Evolutionary conservation across 2,113 vertebrate genomes (phyloP).

Genomic region (Bubo blakistoni): DNA sequence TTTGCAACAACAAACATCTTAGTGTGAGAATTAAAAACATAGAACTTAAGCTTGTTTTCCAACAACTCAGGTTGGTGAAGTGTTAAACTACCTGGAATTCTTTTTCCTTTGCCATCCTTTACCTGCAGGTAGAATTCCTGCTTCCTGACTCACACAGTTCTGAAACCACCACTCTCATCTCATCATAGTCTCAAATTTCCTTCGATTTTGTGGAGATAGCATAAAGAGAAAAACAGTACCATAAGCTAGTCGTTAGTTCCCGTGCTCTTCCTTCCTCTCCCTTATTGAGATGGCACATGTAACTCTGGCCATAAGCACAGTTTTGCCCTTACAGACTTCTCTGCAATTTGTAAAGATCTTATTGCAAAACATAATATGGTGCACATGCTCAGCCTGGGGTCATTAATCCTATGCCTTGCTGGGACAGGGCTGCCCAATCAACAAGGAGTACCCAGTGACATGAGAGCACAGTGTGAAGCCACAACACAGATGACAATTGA

Average conservation of each 20-base stretch:
- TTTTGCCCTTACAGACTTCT: neutral
- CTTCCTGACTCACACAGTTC: neutral
- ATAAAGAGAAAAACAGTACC: neutral
- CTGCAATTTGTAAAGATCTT: neutral
- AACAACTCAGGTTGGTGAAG: neutral
- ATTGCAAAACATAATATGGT: neutral
- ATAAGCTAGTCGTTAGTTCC: neutral
- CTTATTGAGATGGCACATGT: neutral
- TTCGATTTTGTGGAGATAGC: neutral
- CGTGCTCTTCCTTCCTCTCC: neutral
- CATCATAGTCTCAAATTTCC: neutral
- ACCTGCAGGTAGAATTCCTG: neutral
- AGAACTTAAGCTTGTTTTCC: neutral
- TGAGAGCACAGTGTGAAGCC: neutral
- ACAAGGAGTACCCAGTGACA: neutral
- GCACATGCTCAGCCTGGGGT: neutral
- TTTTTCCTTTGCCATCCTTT: neutral
- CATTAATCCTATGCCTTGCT: neutral
- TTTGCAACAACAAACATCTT: neutral
- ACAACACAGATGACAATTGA: neutral
- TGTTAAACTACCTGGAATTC: neutral
- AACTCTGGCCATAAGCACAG: neutral
- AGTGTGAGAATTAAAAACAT: neutral
- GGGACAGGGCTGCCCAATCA: neutral
- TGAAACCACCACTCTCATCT: neutral